Percentiles rank a stretch among this genome's conserved stretches.
These are phyloP conservation scores for Rutpela maculata DNA, from an alignment of 2,888 invertebrate species.

Conservation along the genomic window DNA sequence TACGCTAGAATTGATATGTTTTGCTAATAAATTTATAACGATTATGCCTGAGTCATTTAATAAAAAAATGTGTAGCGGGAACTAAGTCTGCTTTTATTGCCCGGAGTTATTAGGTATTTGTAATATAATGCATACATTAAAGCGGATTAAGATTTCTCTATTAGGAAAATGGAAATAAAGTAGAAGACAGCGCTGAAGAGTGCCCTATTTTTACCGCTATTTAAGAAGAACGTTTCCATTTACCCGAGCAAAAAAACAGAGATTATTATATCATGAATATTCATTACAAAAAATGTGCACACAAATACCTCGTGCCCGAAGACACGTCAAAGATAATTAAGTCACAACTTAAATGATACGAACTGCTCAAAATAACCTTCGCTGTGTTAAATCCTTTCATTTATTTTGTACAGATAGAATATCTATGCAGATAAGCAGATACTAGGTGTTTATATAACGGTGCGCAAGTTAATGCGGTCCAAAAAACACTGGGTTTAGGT, in stretches of 20 bases:
- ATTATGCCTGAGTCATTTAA: not conserved
- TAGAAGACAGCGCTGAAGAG: constrained; percentile 23
- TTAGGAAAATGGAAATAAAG: constrained; percentile 24
- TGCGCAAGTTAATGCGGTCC: constrained; percentile 25
- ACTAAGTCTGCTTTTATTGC: not conserved
- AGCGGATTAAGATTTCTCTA: constrained; percentile 1
- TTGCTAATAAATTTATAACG: not conserved
- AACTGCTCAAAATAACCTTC: constrained; percentile 48
- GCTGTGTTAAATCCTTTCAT: constrained; percentile 45
- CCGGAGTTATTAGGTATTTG: not conserved
- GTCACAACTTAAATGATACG: constrained; percentile 41
- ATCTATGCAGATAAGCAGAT: constrained; percentile 29
- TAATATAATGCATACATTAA: constrained; percentile 20
- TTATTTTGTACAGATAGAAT: constrained; percentile 23
- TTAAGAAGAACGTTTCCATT: constrained; percentile 9
- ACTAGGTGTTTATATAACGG: constrained; percentile 38
- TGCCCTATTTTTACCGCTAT: constrained; percentile 16
- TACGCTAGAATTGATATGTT: not conserved
- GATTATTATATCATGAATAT: constrained; percentile 34
- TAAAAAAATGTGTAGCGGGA: not conserved
- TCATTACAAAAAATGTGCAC: constrained; percentile 35
- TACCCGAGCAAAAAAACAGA: not conserved
- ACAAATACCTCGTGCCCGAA: constrained; percentile 38
- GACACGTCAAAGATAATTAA: constrained; percentile 50
- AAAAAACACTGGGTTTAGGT: constrained; percentile 19